Percentiles rank a stretch among this genome's conserved stretches.
Conservation (phyloP, 1,140 invertebrate species). For the Theocolax elegans region DNA sequence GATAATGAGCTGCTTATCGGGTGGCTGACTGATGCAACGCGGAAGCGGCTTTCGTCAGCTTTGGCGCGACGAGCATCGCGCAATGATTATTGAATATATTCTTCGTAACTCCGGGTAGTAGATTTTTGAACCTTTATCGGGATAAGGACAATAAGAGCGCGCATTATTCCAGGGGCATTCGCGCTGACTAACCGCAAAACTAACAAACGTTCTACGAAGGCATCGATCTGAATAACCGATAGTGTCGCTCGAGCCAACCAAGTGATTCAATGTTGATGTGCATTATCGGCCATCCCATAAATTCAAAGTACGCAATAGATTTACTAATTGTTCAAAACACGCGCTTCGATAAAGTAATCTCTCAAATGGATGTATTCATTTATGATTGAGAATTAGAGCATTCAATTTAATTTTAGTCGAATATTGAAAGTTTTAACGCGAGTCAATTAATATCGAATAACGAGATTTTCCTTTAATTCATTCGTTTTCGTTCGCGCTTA, state of each 20-base stretch:
- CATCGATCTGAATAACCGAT: neutral
- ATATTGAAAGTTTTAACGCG: too few species aligned
- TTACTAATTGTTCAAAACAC: constrained; percentile 32
- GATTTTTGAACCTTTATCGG: constrained; percentile 19
- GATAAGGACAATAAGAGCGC: constrained; percentile 19
- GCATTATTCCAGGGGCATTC: constrained; percentile 1
- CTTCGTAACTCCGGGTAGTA: too few species aligned
- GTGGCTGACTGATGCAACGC: constrained; percentile 62
- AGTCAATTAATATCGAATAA: neutral
- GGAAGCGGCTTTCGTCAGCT: constrained; percentile 63
- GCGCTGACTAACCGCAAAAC: neutral
- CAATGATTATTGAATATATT: too few species aligned
- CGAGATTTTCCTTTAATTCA: neutral
- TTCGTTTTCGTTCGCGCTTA: too few species aligned
- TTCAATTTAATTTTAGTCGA: constrained; percentile 11
- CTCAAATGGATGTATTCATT: neutral
- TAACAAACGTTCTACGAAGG: constrained; percentile 12
- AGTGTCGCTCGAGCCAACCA: neutral
- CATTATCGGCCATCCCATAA: constrained; percentile 22
- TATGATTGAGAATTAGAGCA: constrained; percentile 24
- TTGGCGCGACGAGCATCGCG: too few species aligned
- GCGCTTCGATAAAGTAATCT: constrained; percentile 3
- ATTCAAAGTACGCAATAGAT: constrained; percentile 21
- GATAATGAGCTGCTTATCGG: constrained; percentile 46
- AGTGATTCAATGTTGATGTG: constrained; percentile 5